Evolutionary conservation across 2,113 vertebrate species (phyloP).

Genomic region (Hippopotamus amphibius): DNA sequence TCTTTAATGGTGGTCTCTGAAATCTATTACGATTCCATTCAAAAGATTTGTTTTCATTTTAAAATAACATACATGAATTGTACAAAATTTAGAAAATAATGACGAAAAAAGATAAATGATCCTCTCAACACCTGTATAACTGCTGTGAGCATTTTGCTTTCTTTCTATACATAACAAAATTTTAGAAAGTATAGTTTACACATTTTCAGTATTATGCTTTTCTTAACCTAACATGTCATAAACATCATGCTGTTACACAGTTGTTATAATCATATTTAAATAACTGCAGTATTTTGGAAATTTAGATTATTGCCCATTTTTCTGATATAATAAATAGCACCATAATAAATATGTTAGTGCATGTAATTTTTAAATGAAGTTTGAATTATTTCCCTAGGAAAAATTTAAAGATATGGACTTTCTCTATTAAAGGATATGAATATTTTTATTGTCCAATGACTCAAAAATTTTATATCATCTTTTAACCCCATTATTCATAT

Average conservation of each 20-base stretch:
- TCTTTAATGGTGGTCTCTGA: neutral
- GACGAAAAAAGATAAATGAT: neutral
- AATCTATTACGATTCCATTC: neutral
- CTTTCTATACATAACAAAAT: neutral
- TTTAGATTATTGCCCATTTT: neutral
- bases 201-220: neutral
- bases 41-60: neutral
- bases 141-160: neutral
- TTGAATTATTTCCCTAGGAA: conserved; percentile 27
- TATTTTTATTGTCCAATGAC: neutral
- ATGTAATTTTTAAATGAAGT: neutral
- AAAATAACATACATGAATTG: neutral
- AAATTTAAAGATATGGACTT: neutral
- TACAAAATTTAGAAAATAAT: neutral
- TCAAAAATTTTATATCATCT: neutral
- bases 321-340: neutral
- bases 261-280: conserved; percentile 27
- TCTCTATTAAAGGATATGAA: neutral
- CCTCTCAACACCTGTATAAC: neutral
- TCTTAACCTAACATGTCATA: neutral
- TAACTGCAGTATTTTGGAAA: neutral
- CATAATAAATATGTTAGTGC: neutral
- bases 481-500: neutral
- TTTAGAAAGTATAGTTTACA: neutral
- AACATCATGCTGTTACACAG: neutral